Base-by-base conservation (phyloP, 2,888 invertebrate genomes). In the Lasiommata megera region DNA sequence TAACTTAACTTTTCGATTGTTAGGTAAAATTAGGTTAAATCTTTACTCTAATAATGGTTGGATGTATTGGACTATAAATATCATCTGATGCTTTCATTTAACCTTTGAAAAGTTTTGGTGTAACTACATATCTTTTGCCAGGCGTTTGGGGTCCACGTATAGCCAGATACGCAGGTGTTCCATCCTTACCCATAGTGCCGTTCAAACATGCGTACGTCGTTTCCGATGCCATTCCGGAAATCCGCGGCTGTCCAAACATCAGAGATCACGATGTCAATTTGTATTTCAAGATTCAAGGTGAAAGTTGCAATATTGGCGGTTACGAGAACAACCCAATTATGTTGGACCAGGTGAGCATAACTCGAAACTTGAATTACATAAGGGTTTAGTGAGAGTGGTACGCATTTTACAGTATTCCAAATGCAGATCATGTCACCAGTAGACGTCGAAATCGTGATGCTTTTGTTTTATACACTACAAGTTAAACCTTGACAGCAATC, bases 121-220 rank as follows among this genome's bases (percentile, higher is more conserved):
- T 23, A 23, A 23, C 5, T 3, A 23, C 23, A 5, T 23, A 3
- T 34, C 14, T 28, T 17, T 47, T 66, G 58, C 0, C 55, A 86
- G 86, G 96, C 28, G 96, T 93, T 0, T 98, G 98, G 98, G 94
- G 96, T 0, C 93, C 94, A 3, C 92, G 94, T 56, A 86, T 98
- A 11, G 93, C 94, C 0, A 87, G 93, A 63, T 93, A 93, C 84
- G 93, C 94, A 0, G 94, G 94, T 0, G 74, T 93, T 0, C 93
- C 90, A 2, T 77, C 94, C 0, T 92, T 98, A 11, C 98, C 98
- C 0, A 69, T 97, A 31, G 86, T 95, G 9, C 94, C 97, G 0
- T 96, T 97, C 93, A 96, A 96, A 72, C 98, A 98, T 76, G 94
- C 97, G 0, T 98, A 97, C 73, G 94, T 98, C 5, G 93, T 97